Percentiles rank a stretch among this genome's conserved stretches.
Evolutionary conservation across 2,113 vertebrate species (phyloP).

Genomic region (Equus przewalskii): DNA sequence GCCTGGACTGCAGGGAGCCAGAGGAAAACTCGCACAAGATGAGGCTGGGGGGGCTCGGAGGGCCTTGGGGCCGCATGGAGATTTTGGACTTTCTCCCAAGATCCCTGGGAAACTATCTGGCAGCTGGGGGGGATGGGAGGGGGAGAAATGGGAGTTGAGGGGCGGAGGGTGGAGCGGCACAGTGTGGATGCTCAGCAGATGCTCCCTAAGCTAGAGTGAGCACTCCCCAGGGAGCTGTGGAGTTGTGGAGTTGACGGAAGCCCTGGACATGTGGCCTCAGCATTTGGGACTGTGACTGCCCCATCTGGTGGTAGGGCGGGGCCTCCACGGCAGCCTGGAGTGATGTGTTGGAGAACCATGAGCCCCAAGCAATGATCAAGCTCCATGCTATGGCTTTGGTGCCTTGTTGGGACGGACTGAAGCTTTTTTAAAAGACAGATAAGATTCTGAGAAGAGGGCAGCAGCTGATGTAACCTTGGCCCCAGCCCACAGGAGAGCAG

Average conservation of each 20-base stretch:
- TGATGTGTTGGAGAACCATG: background rate
- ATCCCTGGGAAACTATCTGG: background rate
- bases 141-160: background rate
- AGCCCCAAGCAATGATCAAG: background rate
- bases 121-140: background rate
- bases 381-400: background rate
- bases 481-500: background rate
- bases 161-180: background rate
- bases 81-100: background rate
- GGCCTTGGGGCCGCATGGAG: fast-evolving
- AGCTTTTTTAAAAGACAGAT: constrained; percentile 21
- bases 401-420: background rate
- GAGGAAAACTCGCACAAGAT: background rate
- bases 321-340: background rate
- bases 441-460: constrained; percentile 24
- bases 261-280: background rate
- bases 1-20: background rate
- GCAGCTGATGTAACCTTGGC: constrained; percentile 22
- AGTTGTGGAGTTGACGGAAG: background rate
- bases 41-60: background rate
- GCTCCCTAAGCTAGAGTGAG: fast-evolving
- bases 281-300: background rate
- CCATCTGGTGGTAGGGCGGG: fast-evolving
- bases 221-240: fast-evolving
- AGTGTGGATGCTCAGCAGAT: background rate